phyloP scores from a whole-genome alignment of 2,113 vertebrate species.

The Rhinogobius similis region DNA sequence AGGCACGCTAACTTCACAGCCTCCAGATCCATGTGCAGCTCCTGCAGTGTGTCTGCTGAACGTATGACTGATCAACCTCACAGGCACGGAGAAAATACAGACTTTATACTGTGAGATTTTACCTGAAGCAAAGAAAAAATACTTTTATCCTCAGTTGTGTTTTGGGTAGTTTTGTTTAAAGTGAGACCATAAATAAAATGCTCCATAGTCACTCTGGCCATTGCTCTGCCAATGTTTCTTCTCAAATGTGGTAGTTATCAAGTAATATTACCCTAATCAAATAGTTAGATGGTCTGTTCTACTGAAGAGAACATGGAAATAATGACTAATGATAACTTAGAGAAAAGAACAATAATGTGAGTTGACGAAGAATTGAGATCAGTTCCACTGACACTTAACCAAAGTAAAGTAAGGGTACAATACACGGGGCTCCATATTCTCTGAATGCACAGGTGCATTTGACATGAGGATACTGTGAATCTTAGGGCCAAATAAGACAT shows the following conservation, averaged over 20 bases:
- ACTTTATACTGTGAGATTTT: background rate
- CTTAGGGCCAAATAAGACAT: constrained; percentile 53
- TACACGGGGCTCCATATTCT: constrained; percentile 5
- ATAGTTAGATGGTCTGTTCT: background rate
- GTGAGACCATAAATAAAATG: too few species aligned
- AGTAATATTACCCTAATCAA: too few species aligned
- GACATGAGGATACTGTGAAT: constrained; percentile 38
- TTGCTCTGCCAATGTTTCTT: background rate
- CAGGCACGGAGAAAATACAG: constrained; percentile 7
- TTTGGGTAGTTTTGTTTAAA: too few species aligned
- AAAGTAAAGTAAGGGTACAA: background rate
- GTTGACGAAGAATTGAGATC: background rate
- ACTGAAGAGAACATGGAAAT: background rate
- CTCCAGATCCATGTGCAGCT: constrained; percentile 31
- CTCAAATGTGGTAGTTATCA: too few species aligned
- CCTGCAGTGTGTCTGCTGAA: constrained; percentile 27
- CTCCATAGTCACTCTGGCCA: too few species aligned
- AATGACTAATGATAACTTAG: background rate
- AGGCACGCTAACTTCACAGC: constrained; percentile 59
- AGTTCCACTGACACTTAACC: background rate
- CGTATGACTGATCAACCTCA: constrained; percentile 8
- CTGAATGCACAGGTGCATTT: constrained; percentile 52
- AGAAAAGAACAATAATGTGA: background rate
- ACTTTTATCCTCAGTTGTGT: background rate
- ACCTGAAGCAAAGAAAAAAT: background rate